Conservation (phyloP, 2,888 invertebrate species). For the Catocala fraxini region DNA sequence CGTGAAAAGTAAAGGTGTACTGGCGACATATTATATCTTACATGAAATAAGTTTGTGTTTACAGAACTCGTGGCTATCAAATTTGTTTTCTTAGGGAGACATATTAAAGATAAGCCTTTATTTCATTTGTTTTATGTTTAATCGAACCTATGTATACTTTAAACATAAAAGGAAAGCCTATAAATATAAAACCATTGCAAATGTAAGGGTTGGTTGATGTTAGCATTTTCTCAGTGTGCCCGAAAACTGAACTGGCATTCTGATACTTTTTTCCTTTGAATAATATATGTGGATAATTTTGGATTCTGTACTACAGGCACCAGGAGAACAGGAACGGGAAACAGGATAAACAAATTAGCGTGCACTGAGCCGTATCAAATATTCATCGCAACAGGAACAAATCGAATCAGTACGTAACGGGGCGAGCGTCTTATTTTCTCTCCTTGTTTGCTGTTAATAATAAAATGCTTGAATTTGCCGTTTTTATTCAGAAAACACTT, state of each 20-base stretch:
- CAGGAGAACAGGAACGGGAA: slow-evolving; percentile 71
- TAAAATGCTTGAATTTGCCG: slow-evolving; percentile 61
- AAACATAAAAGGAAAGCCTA: background rate
- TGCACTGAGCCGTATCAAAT: slow-evolving; percentile 86
- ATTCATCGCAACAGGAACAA: slow-evolving; percentile 86
- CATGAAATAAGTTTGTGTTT: too few species aligned
- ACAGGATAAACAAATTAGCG: slow-evolving; percentile 87
- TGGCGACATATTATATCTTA: too few species aligned
- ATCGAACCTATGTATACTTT: too few species aligned
- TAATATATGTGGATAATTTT: slow-evolving; percentile 62
- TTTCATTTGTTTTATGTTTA: too few species aligned
- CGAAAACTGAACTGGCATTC: slow-evolving; percentile 17
- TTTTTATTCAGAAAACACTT: slow-evolving; percentile 25
- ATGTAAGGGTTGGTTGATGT: slow-evolving; percentile 13
- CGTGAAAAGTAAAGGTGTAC: too few species aligned
- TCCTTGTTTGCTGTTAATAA: slow-evolving; percentile 71
- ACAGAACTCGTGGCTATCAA: too few species aligned
- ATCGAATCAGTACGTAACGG: slow-evolving; percentile 82
- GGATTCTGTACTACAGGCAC: slow-evolving; percentile 58
- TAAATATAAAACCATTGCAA: slow-evolving; percentile 9
- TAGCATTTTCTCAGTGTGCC: slow-evolving; percentile 6
- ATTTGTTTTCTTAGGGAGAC: too few species aligned
- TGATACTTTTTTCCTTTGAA: slow-evolving; percentile 40
- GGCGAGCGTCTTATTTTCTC: slow-evolving; percentile 78
- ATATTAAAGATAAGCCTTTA: too few species aligned